These are phyloP conservation scores for Heliconius hortense DNA, from an alignment of 2,888 invertebrate genomes.

Conservation along the genomic window DNA sequence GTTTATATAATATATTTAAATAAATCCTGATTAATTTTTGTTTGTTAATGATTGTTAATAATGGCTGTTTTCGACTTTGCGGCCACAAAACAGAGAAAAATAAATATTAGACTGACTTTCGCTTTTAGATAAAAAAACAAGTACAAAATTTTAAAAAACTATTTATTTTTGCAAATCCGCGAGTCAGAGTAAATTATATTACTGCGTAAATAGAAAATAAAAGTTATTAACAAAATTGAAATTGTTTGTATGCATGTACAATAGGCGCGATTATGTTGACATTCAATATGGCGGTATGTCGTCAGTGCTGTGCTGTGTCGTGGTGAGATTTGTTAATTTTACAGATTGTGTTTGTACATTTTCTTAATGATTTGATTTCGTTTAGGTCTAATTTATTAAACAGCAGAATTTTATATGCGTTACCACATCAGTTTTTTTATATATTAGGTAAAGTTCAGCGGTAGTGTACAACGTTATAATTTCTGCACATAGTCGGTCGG, in stretches of 20 bases:
- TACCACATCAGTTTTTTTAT: constrained; percentile 49
- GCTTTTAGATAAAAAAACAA: constrained; percentile 72
- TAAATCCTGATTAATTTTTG: not conserved
- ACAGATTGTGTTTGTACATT: constrained; percentile 60
- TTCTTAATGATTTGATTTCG: constrained; percentile 39
- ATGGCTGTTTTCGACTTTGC: constrained; percentile 20
- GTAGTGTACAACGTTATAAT: constrained; percentile 59
- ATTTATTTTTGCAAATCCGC: constrained; percentile 50
- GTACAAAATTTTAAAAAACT: constrained; percentile 74
- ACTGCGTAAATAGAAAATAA: constrained; percentile 26
- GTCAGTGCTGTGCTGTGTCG: constrained; percentile 98
- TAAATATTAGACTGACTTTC: constrained; percentile 49
- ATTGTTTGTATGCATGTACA: constrained; percentile 61
- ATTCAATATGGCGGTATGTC: constrained; percentile 97
- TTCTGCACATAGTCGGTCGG: constrained; percentile 62
- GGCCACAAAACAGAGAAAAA: constrained; percentile 41
- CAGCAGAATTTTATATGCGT: constrained; percentile 46
- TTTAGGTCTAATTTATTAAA: constrained; percentile 26
- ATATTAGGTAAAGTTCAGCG: constrained; percentile 43
- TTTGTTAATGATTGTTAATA: not conserved
- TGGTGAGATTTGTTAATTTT: constrained; percentile 88
- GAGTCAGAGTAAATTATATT: constrained; percentile 45
- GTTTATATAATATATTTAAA: not conserved
- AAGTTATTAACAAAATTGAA: constrained; percentile 43
- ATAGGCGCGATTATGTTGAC: constrained; percentile 84